Evolutionary conservation across 2,113 vertebrate genomes (phyloP).

Genomic region (Oreocharis arfaki): DNA sequence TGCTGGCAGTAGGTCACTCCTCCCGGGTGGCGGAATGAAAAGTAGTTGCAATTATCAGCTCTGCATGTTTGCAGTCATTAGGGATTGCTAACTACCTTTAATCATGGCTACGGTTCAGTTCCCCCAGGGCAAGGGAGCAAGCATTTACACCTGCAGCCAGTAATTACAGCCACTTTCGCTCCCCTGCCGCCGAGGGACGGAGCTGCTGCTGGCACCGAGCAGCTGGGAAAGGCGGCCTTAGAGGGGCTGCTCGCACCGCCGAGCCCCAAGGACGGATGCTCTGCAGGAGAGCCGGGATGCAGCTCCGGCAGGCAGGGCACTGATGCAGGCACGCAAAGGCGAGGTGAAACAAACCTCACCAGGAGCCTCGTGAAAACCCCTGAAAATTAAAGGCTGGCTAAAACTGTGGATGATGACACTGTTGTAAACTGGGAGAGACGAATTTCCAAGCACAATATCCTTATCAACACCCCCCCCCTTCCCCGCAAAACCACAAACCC

Average conservation of each 20-base stretch:
- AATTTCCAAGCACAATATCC: neutral
- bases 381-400: neutral
- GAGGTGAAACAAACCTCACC: too few relatives aligned
- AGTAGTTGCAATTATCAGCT: slow-evolving; percentile 52
- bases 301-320: neutral
- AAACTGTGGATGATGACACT: fast-evolving
- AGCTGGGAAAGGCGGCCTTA: neutral
- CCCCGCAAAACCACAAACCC: neutral
- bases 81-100: slow-evolving; percentile 56
- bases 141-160: slow-evolving; percentile 44
- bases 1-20: slow-evolving; percentile 43
- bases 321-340: neutral
- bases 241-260: neutral
- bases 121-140: slow-evolving; percentile 4
- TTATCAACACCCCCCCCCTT: neutral
- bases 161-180: slow-evolving; percentile 18
- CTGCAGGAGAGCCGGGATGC: neutral
- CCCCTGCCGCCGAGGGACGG: neutral
- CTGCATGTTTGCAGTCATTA: slow-evolving; percentile 42
- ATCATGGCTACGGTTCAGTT: slow-evolving; percentile 7
- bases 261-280: neutral
- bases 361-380: neutral
- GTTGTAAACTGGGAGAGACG: fast-evolving
- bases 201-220: neutral
- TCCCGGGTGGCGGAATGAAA: slow-evolving; percentile 32